Base-by-base conservation (phyloP, 2,888 invertebrate genomes). In the Philereme vetulata region DNA sequence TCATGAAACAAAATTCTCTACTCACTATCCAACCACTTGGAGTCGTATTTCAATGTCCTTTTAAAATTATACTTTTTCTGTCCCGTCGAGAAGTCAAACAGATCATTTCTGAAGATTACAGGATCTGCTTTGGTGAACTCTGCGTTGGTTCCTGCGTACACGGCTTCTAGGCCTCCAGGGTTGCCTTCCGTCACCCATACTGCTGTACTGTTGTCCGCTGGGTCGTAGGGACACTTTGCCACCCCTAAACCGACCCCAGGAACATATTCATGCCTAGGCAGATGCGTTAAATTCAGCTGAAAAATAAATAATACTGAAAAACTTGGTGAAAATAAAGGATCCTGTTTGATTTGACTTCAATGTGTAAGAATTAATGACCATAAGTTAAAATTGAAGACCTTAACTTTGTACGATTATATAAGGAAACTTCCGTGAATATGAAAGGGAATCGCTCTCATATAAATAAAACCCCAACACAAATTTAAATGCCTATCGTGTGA, bases 1-100 rank as follows among this genome's bases (percentile, higher is more conserved):
- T 1, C 1, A 21, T 21, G 21, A 21, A 21, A 21, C 21, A 21
- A 21, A 21, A 21, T 21, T 21, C 21, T 21, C 21, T 44, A 93
- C 94, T 93, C 81, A 95, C 95, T 95, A 81, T 95, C 95, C 61
- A 95, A 89, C 95, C 95, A 95, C 78, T 95, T 95, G 34, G 94
- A 94, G 80, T 95, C 95, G 71, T 95, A 95, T 82, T 95, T 95
- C 72, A 95, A 84, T 10, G 95, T 95, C 61, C 95, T 85, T 77
- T 95, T 94, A 76, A 94, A 95, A 69, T 93, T 92, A 75, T 93
- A 94, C 72, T 93, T 90, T 77, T 94, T 93, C 72, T 93, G 91
- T 54, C 94, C 93, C 52, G 94, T 93, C 38, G 93, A 88, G 72
- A 92, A 88, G 78, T 94, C 94, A 74, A 93, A 94, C 50, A 95